phyloP scores from a whole-genome alignment of 2,113 vertebrate genomes.

The Diadophis punctatus region DNA sequence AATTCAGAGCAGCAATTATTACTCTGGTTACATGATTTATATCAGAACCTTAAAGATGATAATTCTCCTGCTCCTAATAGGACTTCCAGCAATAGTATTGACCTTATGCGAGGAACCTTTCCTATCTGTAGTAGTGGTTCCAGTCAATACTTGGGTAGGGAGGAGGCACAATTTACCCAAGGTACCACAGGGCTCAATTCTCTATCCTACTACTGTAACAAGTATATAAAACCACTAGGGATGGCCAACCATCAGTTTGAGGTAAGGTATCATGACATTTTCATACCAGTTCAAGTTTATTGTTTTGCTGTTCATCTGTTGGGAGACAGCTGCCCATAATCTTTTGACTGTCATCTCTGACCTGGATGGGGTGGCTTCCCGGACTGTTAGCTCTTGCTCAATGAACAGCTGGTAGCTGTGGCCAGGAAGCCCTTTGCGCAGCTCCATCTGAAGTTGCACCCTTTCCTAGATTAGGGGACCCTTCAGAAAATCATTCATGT shows the following conservation, averaged over 20 bases:
- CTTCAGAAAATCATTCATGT: not conserved
- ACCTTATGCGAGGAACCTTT: not conserved
- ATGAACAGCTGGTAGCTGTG: not conserved
- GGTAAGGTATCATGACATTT: not conserved
- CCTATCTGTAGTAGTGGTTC: not conserved
- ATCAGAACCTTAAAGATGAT: not conserved
- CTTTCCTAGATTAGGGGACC: not conserved
- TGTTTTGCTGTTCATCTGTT: not conserved
- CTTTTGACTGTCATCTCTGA: not conserved
- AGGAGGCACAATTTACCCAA: not conserved
- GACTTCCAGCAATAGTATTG: not conserved
- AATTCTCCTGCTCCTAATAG: not conserved
- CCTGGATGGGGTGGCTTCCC: not conserved
- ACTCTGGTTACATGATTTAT: not conserved
- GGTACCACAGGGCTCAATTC: not conserved
- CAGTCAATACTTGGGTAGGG: not conserved
- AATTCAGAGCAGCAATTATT: not conserved
- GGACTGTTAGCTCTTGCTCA: not conserved
- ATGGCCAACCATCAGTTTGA: not conserved
- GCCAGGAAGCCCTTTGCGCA: not conserved
- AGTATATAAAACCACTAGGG: not conserved
- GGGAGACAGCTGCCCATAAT: not conserved
- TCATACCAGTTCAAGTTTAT: not conserved
- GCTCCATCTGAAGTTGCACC: not conserved
- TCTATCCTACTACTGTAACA: not conserved